A percentile compares a stretch with the other conserved stretches of the same genome.
Conservation (phyloP, 2,113 vertebrate genomes). For the Patagioenas fasciata region DNA sequence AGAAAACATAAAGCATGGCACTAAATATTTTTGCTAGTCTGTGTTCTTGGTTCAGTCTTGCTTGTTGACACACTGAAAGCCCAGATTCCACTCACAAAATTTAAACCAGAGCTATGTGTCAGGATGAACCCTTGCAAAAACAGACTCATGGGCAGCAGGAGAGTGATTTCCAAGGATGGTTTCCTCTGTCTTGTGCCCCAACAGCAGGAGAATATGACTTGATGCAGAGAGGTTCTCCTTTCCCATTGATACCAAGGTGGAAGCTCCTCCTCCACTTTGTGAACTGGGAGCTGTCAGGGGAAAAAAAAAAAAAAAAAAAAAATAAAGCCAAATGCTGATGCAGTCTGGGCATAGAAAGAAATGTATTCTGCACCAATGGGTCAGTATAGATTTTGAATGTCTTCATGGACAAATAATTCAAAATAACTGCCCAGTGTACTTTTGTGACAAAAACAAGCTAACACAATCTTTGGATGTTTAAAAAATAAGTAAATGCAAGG, state of each 20-base stretch:
- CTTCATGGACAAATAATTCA: neutral
- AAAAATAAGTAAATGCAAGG: neutral
- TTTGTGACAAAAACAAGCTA: neutral
- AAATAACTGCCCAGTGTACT: neutral
- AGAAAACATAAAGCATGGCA: neutral
- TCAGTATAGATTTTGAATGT: neutral
- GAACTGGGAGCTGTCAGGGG: neutral
- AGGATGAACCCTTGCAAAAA: neutral
- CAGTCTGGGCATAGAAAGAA: neutral
- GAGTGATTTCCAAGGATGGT: neutral
- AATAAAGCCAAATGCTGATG: neutral
- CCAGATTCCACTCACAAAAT: neutral
- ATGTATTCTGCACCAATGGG: neutral
- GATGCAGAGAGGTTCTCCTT: neutral
- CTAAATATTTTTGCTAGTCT: neutral
- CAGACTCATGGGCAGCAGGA: neutral
- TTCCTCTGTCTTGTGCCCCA: neutral
- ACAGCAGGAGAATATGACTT: neutral
- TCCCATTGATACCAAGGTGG: neutral
- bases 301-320: neutral
- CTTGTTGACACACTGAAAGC: neutral
- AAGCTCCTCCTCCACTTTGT: neutral
- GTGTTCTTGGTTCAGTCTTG: neutral
- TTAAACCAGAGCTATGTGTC: neutral
- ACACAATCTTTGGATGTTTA: neutral